These are phyloP conservation scores for Plotosus lineatus DNA, from an alignment of 2,113 vertebrate genomes.

Conservation along the genomic window DNA sequence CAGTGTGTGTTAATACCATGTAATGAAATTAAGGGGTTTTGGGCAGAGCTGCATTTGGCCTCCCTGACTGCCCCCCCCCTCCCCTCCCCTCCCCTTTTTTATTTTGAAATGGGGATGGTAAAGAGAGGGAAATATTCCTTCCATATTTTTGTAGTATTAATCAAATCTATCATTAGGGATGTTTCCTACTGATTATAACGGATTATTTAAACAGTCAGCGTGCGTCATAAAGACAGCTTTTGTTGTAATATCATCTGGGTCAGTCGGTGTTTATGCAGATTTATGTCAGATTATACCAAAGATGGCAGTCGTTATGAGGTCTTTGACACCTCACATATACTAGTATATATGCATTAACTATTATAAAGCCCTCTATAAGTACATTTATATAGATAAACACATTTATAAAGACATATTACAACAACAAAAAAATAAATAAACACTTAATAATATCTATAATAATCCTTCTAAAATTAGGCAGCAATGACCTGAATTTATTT, in stretches of 20 bases:
- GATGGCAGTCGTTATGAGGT: no score
- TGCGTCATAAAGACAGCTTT: background rate
- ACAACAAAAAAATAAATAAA: no score
- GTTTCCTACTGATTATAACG: background rate
- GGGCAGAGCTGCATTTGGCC: conserved; percentile 93
- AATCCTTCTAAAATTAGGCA: no score
- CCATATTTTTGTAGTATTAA: conserved; percentile 49
- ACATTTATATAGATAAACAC: no score
- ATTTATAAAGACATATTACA: no score
- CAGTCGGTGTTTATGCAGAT: no score
- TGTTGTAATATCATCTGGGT: background rate
- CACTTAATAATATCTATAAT: no score
- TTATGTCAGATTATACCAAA: no score
- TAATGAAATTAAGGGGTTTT: conserved; percentile 91
- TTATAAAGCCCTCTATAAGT: no score
- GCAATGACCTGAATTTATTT: no score
- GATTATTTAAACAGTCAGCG: background rate
- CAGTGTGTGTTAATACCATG: conserved; percentile 91
- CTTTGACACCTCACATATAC: no score
- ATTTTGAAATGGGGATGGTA: conserved; percentile 44
- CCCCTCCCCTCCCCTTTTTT: conserved; percentile 65
- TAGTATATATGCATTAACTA: no score
- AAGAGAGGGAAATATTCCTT: conserved; percentile 36
- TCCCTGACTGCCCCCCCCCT: conserved; percentile 76
- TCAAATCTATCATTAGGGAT: conserved; percentile 19